A percentile compares a stretch with the other conserved stretches of the same genome.
These are phyloP conservation scores for Craterocephalus amniculus DNA, from an alignment of 2,797 vertebrate species.

Conservation along the genomic window DNA sequence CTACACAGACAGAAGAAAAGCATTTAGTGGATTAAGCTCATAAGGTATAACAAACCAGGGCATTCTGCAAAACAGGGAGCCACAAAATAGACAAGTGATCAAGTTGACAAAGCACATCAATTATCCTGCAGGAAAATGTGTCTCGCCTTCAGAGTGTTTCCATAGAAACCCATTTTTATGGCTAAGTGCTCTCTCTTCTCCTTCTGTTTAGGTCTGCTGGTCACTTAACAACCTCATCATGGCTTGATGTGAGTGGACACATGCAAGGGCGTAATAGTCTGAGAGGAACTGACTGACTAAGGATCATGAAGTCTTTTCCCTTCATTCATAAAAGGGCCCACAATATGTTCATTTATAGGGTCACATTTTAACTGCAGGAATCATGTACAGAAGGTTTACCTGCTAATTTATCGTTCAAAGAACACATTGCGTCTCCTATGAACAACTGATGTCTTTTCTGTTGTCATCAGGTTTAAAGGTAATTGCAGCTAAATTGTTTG, in stretches of 20 bases:
- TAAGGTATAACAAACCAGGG: not conserved
- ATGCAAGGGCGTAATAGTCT: constrained; percentile 14
- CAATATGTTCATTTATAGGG: not conserved
- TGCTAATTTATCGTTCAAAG: not conserved
- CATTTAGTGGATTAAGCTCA: not conserved
- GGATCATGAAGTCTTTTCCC: constrained; percentile 1
- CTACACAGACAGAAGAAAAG: constrained; percentile 65
- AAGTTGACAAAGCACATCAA: constrained; percentile 46
- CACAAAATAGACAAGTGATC: constrained; percentile 18
- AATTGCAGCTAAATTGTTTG: too few species aligned
- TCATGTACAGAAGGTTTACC: not conserved
- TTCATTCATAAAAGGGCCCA: not conserved
- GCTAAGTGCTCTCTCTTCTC: constrained; percentile 65
- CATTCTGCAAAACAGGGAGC: constrained; percentile 11
- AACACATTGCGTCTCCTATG: not conserved
- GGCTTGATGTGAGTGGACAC: constrained; percentile 38
- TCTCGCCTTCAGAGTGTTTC: constrained; percentile 77
- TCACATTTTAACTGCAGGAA: not conserved
- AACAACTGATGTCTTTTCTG: not conserved
- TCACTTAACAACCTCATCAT: constrained; percentile 71
- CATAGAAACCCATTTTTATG: constrained; percentile 83
- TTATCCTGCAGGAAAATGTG: constrained; percentile 57
- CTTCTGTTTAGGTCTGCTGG: constrained; percentile 65
- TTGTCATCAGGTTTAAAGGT: too few species aligned
- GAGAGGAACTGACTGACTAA: constrained; percentile 11